Percentiles rank a stretch among this genome's conserved stretches.
phyloP scores from a whole-genome alignment of 2,797 vertebrate species.

The Jordanella pulchra region DNA sequence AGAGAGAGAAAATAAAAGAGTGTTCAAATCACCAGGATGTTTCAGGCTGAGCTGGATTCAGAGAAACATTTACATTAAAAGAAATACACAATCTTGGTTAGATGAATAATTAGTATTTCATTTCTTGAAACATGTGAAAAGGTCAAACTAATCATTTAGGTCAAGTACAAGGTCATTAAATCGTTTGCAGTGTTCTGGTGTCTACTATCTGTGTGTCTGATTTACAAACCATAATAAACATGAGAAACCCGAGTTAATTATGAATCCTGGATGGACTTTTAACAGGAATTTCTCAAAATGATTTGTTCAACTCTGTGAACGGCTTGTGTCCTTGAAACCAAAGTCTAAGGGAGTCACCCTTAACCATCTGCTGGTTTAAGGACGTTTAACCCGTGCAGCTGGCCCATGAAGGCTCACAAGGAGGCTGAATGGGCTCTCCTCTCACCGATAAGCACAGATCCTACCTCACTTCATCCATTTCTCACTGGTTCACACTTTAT shows the following conservation, averaged over 20 bases:
- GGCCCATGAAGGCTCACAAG: constrained; percentile 42
- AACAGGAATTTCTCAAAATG: constrained; percentile 1
- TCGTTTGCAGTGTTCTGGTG: constrained; percentile 16
- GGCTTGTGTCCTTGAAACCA: not conserved
- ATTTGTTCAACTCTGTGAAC: not conserved
- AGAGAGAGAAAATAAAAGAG: constrained; percentile 46
- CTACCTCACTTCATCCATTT: constrained; percentile 72
- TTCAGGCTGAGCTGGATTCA: constrained; percentile 60
- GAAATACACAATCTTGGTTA: constrained; percentile 12
- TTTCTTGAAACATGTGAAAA: constrained; percentile 24
- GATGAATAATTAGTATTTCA: constrained; percentile 18
- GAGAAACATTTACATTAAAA: constrained; percentile 26
- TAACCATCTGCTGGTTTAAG: constrained; percentile 46
- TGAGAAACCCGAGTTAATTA: not conserved
- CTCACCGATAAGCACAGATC: constrained; percentile 56
- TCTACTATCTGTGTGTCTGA: constrained; percentile 20
- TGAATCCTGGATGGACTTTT: constrained; percentile 10
- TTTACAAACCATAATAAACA: constrained; percentile 18
- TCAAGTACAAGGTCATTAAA: constrained; percentile 36
- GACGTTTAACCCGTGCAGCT: constrained; percentile 46
- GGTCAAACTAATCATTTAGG: constrained; percentile 32
- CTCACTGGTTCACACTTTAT: constrained; percentile 60
- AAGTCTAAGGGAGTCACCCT: constrained; percentile 39
- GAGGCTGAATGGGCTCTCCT: constrained; percentile 32
- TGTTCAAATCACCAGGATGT: constrained; percentile 42